Evolutionary conservation across 2,888 invertebrate species (phyloP), one percentile per base, ranked within the genome.

Genomic region (Amphipyra tragopoginis): DNA sequence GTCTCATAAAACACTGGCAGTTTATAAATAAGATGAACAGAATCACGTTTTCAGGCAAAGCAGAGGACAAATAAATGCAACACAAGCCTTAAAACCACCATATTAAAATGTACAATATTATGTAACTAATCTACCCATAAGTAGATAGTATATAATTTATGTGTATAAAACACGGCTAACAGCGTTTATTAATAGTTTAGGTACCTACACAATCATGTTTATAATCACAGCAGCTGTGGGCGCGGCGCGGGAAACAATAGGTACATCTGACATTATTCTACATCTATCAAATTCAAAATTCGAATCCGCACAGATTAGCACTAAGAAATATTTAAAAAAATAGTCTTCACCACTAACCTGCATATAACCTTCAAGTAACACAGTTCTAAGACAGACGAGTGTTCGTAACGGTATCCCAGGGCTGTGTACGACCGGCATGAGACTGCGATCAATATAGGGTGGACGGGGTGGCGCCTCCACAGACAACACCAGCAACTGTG

Each of bases 391-490:
- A 70, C 61, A 75, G 72, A 80, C 81, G 65, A 80, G 76, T 78
- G 53, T 65, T 62, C 78, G 60, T 71, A 65, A 65, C 68, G 75
- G 52, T 57, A 70, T 67, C 73, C 79, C 68, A 70, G 59, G 64
- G 77, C 80, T 77, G 57, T 81, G 82, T 86, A 86, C 80, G 73
- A 74, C 77, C 80, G 84, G 84, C 85, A 83, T 81, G 84, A 79
- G 78, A 69, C 65, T 64, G 15, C 85, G 88, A 90, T 92, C 92
- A 80, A 92, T 91, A 90, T 52, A 67, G 86, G 86, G 87, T 83
- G 84, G 82, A 62, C 72, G 51, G 75, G 78, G 67, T 77, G 83
- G 84, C 84, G 84, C 83, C 84, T 70, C 52, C 60, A 52, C 59
- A 40, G 52, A 43, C 55, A 55, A 53, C 61, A 60, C 79, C 66